A percentile compares a stretch with the other conserved stretches of the same genome.
Conservation (phyloP, 1,140 invertebrate species). For the Helicoverpa zea region DNA sequence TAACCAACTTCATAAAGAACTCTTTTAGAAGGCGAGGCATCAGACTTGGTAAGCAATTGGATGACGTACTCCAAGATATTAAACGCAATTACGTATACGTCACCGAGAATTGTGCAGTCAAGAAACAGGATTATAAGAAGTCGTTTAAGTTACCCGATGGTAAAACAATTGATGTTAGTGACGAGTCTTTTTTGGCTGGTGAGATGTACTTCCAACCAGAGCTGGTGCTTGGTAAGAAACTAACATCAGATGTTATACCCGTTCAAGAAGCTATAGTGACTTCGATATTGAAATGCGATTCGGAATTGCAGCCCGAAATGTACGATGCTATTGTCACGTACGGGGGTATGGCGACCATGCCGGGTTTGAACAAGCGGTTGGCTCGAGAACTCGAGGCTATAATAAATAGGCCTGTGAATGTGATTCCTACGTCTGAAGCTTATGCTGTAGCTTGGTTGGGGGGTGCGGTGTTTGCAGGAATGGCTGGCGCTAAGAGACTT, state of each 20-base stretch:
- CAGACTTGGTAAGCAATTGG: slow-evolving; percentile 47
- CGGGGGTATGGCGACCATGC: slow-evolving; percentile 68
- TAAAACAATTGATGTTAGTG: slow-evolving; percentile 62
- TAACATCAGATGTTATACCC: slow-evolving; percentile 50
- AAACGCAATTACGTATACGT: slow-evolving; percentile 63
- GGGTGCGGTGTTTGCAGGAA: slow-evolving; percentile 71
- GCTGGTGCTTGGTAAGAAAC: slow-evolving; percentile 56
- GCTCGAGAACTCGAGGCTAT: slow-evolving; percentile 59
- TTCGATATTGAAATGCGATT: slow-evolving; percentile 66
- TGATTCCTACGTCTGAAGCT: slow-evolving; percentile 63
- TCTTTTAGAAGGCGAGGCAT: slow-evolving; percentile 55
- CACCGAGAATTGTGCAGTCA: slow-evolving; percentile 60
- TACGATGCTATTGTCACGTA: slow-evolving; percentile 66
- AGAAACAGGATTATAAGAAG: slow-evolving; percentile 55
- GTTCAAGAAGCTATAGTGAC: slow-evolving; percentile 66
- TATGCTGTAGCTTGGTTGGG: slow-evolving; percentile 75
- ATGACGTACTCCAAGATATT: slow-evolving; percentile 62
- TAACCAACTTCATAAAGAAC: slow-evolving; percentile 65
- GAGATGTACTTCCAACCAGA: slow-evolving; percentile 74
- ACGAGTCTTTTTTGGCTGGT: slow-evolving; percentile 71
- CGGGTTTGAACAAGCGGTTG: slow-evolving; percentile 66
- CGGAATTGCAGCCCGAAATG: slow-evolving; percentile 65
- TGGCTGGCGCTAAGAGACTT: slow-evolving; percentile 63
- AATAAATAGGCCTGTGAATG: slow-evolving; percentile 57
- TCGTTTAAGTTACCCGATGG: slow-evolving; percentile 62